Evolutionary conservation across 2,888 invertebrate genomes (phyloP), one percentile per base, ranked within the genome.

Genomic region (Flexamia atlantica): DNA sequence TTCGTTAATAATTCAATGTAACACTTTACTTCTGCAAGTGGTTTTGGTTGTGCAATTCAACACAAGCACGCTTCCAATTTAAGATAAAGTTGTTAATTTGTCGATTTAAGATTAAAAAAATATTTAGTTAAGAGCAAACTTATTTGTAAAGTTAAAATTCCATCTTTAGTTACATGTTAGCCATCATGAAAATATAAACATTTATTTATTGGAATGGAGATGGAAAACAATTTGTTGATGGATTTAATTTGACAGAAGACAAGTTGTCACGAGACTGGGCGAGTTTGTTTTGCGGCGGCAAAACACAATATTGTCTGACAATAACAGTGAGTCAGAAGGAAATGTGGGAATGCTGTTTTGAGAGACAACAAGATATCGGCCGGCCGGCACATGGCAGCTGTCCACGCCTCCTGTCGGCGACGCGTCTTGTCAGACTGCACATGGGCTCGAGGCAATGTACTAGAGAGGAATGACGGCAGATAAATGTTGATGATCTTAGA

Each of bases 251-350:
- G 36, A 40, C 70, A 20, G 40, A 36, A 36, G 70, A 70, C 32
- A 70, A 70, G 70, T 70, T 70, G 70, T 20, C 40, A 40, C 40
- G 17, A 70, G 32, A 9, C 70, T n/a, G 70, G 40, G 40, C 2
- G 12, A 70, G 20, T 20, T 70, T 40, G 70, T 70, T 70, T 23
- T 20, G 36, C 70, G 9, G 32, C 17, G 32, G 32, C 9, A 60
- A 30, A 68, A 68, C 68, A 70, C 70, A 70, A 70, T 70, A 40
- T n/a, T 40, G 70, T 70, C 70, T 68, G 70, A 70, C 32, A 70
- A 70, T 70, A 70, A 70, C 70, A 36, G 40, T 30, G 30, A 68
- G 68, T 68, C 68, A 68, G 32, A 9, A 23, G 36, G 70, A 40
- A 14, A 36, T 40, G 40, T 70, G 32, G 68, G 14, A 64, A 28